These are phyloP conservation scores for Drosophila niveifrons DNA, from an alignment of 2,888 invertebrate genomes.

Conservation along the genomic window DNA sequence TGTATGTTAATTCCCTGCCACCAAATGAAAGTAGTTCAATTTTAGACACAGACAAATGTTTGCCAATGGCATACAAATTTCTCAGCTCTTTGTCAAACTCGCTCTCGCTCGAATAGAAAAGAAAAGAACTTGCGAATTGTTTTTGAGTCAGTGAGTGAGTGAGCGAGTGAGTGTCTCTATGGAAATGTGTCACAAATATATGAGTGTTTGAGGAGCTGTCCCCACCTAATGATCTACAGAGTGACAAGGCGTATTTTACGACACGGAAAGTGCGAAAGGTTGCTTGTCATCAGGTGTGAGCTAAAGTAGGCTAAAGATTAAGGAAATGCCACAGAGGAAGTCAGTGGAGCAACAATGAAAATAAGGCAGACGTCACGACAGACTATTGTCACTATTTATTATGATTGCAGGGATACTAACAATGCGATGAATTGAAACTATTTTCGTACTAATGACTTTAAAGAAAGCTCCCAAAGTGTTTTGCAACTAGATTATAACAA, in stretches of 20 bases:
- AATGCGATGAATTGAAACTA: conserved; percentile 29
- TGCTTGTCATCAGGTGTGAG: conserved; percentile 51
- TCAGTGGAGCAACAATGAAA: conserved; percentile 53
- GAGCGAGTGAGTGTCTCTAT: conserved; percentile 32
- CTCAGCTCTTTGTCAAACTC: conserved; percentile 36
- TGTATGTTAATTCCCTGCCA: conserved; percentile 70
- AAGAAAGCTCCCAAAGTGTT: conserved; percentile 41
- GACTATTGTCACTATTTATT: conserved; percentile 39
- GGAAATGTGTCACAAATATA: conserved; percentile 71
- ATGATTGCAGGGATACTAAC: conserved; percentile 41
- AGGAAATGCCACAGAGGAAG: conserved; percentile 63
- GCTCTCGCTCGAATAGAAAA: background rate
- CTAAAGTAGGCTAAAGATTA: conserved; percentile 62
- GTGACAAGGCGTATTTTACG: conserved; percentile 66
- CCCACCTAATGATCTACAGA: conserved; percentile 64
- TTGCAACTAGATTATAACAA: conserved; percentile 10
- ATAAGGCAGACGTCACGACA: conserved; percentile 34
- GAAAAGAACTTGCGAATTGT: conserved; percentile 52
- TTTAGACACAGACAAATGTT: conserved; percentile 54
- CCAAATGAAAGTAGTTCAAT: conserved; percentile 75
- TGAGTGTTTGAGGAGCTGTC: conserved; percentile 40
- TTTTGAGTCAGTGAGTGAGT: background rate
- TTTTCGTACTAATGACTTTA: background rate
- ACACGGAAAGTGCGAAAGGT: conserved; percentile 69
- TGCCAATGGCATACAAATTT: conserved; percentile 76